Base-by-base conservation (phyloP, 2,888 invertebrate species). In the Diloba caeruleocephala region DNA sequence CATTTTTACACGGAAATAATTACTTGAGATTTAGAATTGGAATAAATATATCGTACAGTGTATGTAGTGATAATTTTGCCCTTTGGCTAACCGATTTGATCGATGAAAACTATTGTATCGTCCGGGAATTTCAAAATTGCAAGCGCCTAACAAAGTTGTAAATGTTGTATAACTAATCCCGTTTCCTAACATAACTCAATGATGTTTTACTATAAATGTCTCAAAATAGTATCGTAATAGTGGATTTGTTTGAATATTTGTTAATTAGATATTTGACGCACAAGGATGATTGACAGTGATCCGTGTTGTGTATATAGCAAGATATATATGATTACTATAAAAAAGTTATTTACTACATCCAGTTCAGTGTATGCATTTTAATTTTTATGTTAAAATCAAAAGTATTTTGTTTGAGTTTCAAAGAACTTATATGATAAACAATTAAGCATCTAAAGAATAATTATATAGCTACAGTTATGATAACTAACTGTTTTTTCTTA, bases 1-100 rank as follows among this genome's bases (percentile, higher is more conserved):
- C 68, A 56, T 64, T 67, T 50, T 43, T 56, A 28, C 49, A 26
- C 29, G 21, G 56, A 45, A 39, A 29, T 36, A 31, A 55, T 63
- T 44, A 67, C 68, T 68, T 67, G 55, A 67, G 41, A 61, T 60
- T 60, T 54, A 26, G 28, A 49, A 67, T 65, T 46, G 17, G 12
- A 61, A 61, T 50, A 61, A 58, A 41, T 34, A 62, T 12, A 38
- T 17, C 45, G 29, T 33, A 26, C 26, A 13, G 29, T 19, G 29
- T 58, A 38, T 51, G 37, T 33, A 31, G 41, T 37, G 25, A 50
- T 44, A 29, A 41, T 23, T 43, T 56, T 42, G 58, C 66, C 65
- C 45, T 43, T 51, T 58, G n/a, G 21, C 4, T 38, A 38, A 25
- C n/a, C 15, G 10, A 61, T 50, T 23, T 21, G 12, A 42, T 37